These are phyloP conservation scores for Anolis apletophallus DNA, from an alignment of 2,797 vertebrate species.

Conservation along the genomic window DNA sequence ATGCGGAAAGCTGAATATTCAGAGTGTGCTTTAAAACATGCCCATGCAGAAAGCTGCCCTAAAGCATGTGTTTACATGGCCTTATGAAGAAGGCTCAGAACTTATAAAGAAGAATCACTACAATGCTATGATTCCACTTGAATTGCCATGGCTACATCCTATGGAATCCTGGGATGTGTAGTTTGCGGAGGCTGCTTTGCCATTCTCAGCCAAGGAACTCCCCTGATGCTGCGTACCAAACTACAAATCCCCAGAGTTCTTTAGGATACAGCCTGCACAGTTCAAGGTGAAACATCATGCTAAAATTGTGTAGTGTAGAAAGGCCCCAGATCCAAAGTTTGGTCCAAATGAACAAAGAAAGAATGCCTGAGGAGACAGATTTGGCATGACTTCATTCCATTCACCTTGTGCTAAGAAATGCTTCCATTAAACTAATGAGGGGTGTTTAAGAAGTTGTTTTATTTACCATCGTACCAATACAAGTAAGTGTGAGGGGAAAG, in stretches of 20 bases:
- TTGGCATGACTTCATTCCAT: not conserved
- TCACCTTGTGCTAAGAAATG: slow-evolving; percentile 13
- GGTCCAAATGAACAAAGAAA: not conserved
- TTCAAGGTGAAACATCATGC: no score
- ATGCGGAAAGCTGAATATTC: not conserved
- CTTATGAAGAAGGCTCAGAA: not conserved
- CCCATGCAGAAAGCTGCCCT: not conserved
- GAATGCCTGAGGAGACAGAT: not conserved
- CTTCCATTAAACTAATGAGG: not conserved
- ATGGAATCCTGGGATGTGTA: no score
- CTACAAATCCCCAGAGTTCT: no score
- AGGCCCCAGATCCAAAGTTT: not conserved
- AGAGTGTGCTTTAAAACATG: not conserved
- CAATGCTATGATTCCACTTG: no score
- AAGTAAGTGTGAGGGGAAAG: not conserved
- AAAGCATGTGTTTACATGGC: not conserved
- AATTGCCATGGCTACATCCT: no score
- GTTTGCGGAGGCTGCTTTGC: no score
- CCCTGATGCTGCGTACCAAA: no score
- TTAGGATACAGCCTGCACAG: no score
- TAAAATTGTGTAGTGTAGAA: no score
- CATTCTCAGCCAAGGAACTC: no score
- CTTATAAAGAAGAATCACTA: no score
- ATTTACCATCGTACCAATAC: not conserved
- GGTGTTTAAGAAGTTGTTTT: not conserved